Evolutionary conservation across 2,888 invertebrate genomes (phyloP), one percentile per base, ranked within the genome.

Genomic region (Epinotia nisella): DNA sequence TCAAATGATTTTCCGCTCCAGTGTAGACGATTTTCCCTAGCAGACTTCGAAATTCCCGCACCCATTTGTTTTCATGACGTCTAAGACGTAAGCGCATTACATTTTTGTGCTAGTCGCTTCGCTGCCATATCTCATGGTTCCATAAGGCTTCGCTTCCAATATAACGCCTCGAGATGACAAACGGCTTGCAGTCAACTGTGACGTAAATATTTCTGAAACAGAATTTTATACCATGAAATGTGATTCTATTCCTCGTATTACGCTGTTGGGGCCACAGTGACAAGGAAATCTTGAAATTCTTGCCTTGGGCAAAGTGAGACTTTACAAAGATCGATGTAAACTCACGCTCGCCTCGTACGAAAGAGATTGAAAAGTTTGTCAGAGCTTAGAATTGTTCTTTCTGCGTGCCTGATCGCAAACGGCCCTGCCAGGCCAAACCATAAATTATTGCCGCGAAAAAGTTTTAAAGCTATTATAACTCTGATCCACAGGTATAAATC

Each of bases 41-140:
- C 56, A 80, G 76, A 79, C 79, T 83, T 78, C 76, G 80, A 83
- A 83, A 83, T 85, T 83, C 84, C 81, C 79, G 76, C 78, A 78
- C 79, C 83, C 84, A 88, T 89, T 89, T 87, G 86, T 89, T 88
- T 85, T 80, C 83, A 75, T 81, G 84, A 85, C 82, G 81, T 85
- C 81, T 85, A 83, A 85, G 84, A 86, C 83, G 82, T 85, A 85
- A 85, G 83, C 85, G 85, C 86, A 88, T 88, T 87, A 86, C 81
- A 86, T 86, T 87, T 84, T 86, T 85, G 83, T 83, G 85, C 81
- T 82, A 82, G 86, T 88, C 82, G 82, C 83, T 83, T 83, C 82
- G 80, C 80, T 79, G 81, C 83, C 83, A 85, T 88, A 87, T 87
- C 83, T 88, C 86, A 85, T 79, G 81, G 81, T 80, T 85, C 85